These are phyloP conservation scores for Drosophila rhopaloa DNA, from an alignment of 1,140 invertebrate species.

Conservation along the genomic window DNA sequence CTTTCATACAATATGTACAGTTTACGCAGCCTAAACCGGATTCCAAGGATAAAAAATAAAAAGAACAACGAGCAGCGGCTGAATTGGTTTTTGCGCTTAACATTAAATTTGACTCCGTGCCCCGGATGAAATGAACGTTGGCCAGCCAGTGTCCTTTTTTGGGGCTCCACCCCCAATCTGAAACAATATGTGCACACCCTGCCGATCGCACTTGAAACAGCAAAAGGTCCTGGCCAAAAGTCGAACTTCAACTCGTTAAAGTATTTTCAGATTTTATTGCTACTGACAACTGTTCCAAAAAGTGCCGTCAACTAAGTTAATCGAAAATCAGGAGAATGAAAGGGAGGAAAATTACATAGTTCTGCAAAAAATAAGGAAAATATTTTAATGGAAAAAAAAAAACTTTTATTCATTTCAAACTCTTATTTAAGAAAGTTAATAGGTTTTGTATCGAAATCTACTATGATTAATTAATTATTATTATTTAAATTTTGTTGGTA, in stretches of 20 bases:
- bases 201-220: conserved; percentile 2
- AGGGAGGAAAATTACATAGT: neutral
- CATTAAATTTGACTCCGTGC: conserved; percentile 5
- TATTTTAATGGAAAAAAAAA: neutral
- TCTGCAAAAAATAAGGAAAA: neutral
- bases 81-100: conserved; percentile 28
- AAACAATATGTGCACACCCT: neutral
- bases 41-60: neutral
- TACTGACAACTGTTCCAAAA: conserved; percentile 8
- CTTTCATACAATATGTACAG: conserved; percentile 10
- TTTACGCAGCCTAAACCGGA: conserved; percentile 12
- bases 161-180: too few relatives aligned
- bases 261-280: conserved; percentile 15
- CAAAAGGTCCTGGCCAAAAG: neutral
- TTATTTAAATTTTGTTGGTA: too few relatives aligned
- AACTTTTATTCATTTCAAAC: too few relatives aligned
- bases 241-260: conserved; percentile 13
- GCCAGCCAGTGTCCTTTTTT: conserved; percentile 6
- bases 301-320: neutral
- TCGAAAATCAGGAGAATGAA: neutral
- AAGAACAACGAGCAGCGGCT: neutral
- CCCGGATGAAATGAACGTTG: neutral
- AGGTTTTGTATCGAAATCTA: too few relatives aligned
- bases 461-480: too few relatives aligned
- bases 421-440: too few relatives aligned